These are phyloP conservation scores for Drosophila triauraria DNA, from an alignment of 1,140 invertebrate species.

Conservation along the genomic window DNA sequence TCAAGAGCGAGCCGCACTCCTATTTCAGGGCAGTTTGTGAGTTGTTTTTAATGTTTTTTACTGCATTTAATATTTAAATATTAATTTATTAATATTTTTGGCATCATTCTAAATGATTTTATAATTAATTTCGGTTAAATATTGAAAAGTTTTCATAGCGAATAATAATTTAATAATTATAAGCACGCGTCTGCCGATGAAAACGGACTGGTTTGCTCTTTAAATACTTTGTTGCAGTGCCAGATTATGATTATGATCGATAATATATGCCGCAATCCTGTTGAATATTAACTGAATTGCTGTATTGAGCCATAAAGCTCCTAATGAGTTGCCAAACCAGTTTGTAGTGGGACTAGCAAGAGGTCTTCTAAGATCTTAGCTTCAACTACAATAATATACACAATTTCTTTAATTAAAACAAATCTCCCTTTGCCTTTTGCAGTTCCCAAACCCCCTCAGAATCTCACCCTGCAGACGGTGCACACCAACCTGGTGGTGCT, in stretches of 20 bases:
- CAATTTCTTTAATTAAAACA: not conserved
- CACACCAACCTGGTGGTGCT: slow-evolving; percentile 92
- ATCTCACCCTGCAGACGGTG: slow-evolving; percentile 92
- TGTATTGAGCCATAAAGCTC: slow-evolving; percentile 5
- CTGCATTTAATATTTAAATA: too few relatives aligned
- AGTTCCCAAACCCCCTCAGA: slow-evolving; percentile 93
- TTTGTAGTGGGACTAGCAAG: not conserved
- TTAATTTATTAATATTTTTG: too few relatives aligned
- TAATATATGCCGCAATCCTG: slow-evolving; percentile 42
- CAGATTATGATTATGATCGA: not conserved
- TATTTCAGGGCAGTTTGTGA: slow-evolving; percentile 95
- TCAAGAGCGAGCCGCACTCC: slow-evolving; percentile 93
- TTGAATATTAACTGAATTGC: slow-evolving; percentile 1
- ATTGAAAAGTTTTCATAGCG: not conserved
- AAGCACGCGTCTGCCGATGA: not conserved
- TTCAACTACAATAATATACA: not conserved
- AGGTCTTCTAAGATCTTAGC: not conserved
- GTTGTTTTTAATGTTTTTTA: slow-evolving; percentile 79
- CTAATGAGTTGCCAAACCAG: slow-evolving; percentile 15
- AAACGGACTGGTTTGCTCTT: not conserved
- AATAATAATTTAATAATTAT: not conserved
- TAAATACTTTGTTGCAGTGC: slow-evolving; percentile 19
- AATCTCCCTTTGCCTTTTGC: not conserved
- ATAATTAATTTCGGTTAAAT: not conserved
- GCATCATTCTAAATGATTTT: too few relatives aligned